Base-by-base conservation (phyloP, 2,797 vertebrate species). In the Megaceryle alcyon region DNA sequence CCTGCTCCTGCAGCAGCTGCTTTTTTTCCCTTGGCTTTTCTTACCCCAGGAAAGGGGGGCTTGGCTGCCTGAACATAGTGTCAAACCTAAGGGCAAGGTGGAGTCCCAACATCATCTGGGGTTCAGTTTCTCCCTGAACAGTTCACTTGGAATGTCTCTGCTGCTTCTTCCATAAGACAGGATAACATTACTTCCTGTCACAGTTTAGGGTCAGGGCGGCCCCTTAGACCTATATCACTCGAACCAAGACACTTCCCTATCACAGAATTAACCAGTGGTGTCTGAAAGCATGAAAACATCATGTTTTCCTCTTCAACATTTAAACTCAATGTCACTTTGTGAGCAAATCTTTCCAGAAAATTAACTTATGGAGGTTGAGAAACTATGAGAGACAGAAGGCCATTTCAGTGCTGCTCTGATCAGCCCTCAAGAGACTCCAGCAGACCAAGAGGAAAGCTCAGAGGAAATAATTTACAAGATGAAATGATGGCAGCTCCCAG, bases 261-360 rank as follows among this genome's bases (percentile, higher is more conserved):
- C 88, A 65, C 81, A 64, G 46, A 87, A 85, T 72, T 95, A 96
- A 87, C 63, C 28, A 86, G 57, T 78, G 82, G 84, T 65, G 81
- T 53, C 88, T 82, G 61, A 89, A 95, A 87, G 83, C 78, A 85
- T 8, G 68, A 68, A 92, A 93, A 77, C 39, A 68, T 95, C 95
- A 94, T 15, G 14, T 94, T 95, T 93, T 73, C 53, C 53, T 80
- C 64, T 84, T 75, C 78, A 65, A 1, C 9, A 11, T 80, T 94
- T 92, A 96, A 95, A 96, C 59, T n/a, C 48, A 69, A 94, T 86
- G 89, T 82, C 26, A 14, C 25, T 90, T 59, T 51, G 28, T 64
- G 91, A 95, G 61, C 5, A 49, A 82, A 94, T 63, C 59, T 76
- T 91, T 51, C 56, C 75, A 79, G 64, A 92, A 95, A 92, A 94